A percentile compares a stretch with the other conserved stretches of the same genome.
Evolutionary conservation across 2,113 vertebrate genomes (phyloP).

Genomic region (Poeciliopsis turrubarensis): DNA sequence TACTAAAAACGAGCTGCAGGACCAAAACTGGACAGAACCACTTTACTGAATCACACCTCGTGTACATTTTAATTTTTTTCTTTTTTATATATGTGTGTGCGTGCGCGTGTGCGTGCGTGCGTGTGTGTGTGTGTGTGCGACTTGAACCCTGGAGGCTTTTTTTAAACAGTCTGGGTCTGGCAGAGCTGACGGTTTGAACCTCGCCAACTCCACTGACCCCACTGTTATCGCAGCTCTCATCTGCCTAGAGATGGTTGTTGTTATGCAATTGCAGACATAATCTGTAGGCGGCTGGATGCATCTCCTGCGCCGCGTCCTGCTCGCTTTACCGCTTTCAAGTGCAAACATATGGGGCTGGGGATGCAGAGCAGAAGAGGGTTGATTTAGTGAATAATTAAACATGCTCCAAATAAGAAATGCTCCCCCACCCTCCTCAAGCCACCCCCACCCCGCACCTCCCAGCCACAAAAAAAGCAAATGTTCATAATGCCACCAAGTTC

Average conservation of each 20-base stretch:
- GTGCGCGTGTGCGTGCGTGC: no score
- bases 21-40: slow-evolving; percentile 84
- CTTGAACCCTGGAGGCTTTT: slow-evolving; percentile 55
- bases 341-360: slow-evolving; percentile 92
- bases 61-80: slow-evolving; percentile 72
- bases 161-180: slow-evolving; percentile 57
- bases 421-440: slow-evolving; percentile 12
- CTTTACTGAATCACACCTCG: slow-evolving; percentile 88
- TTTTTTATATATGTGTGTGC: no score
- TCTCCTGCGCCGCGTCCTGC: slow-evolving; percentile 88
- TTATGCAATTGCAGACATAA: slow-evolving; percentile 80
- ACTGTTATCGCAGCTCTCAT: slow-evolving; percentile 49
- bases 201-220: slow-evolving; percentile 35
- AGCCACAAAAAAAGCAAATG: slow-evolving; percentile 74
- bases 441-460: no score
- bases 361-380: slow-evolving; percentile 86
- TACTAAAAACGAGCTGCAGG: slow-evolving; percentile 86
- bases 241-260: slow-evolving; percentile 54
- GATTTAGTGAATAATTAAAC: slow-evolving; percentile 97
- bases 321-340: slow-evolving; percentile 90
- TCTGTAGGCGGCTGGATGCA: slow-evolving; percentile 88
- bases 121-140: slow-evolving; percentile 8
- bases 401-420: slow-evolving; percentile 56
- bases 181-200: slow-evolving; percentile 19
- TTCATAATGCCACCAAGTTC: slow-evolving; percentile 92